Evolutionary conservation across 2,113 vertebrate species (phyloP).

Genomic region (Lutjanus erythropterus): DNA sequence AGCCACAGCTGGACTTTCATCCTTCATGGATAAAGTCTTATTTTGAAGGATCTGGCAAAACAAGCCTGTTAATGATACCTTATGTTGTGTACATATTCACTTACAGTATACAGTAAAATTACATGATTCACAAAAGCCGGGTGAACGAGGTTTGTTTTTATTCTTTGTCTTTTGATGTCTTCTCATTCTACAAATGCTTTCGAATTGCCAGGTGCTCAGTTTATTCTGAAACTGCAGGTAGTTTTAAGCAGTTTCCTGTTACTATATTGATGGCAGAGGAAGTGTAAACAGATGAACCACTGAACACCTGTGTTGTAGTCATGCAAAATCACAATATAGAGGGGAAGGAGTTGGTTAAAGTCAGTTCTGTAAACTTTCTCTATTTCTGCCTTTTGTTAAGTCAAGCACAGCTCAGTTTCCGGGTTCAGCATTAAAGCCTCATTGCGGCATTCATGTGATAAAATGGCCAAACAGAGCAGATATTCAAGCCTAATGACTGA

Average conservation of each 20-base stretch:
- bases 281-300: not conserved
- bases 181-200: conserved; percentile 7
- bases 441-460: not conserved
- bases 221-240: conserved; percentile 12
- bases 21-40: conserved; percentile 2
- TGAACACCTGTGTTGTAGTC: not conserved
- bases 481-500: not conserved
- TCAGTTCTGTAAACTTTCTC: not conserved
- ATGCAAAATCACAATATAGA: not conserved
- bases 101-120: not conserved
- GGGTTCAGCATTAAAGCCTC: conserved; percentile 2
- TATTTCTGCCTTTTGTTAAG: not conserved
- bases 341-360: not conserved
- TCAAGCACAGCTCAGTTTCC: not conserved
- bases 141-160: conserved; percentile 22
- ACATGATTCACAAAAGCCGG: not conserved
- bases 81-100: not conserved
- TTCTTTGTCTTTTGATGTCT: conserved; percentile 1
- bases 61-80: conserved; percentile 49
- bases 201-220: not conserved
- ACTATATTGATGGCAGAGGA: conserved; percentile 1
- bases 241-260: not conserved
- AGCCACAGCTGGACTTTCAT: conserved; percentile 1
- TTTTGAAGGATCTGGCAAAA: conserved; percentile 34
- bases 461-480: not conserved